These are phyloP conservation scores for Cremastinae sp. DNA, from an alignment of 2,888 invertebrate species.

Conservation along the genomic window DNA sequence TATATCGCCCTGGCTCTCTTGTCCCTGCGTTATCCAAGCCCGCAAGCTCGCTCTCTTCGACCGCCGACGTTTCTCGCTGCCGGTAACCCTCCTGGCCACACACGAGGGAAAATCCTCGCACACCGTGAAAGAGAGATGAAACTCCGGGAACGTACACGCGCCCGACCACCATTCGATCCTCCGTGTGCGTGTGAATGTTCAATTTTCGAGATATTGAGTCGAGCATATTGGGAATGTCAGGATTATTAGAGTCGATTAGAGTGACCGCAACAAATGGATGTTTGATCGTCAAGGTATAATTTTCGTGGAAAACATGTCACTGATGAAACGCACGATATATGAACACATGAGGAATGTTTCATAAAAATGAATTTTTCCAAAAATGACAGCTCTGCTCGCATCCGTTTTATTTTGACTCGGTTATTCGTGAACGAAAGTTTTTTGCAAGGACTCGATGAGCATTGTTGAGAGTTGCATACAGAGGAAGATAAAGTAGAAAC, in stretches of 20 bases:
- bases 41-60: constrained; percentile 42
- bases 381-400: too few species aligned
- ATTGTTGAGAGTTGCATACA: constrained; percentile 25
- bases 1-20: constrained; percentile 78
- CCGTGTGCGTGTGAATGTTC: constrained; percentile 38
- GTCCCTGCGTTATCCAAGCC: constrained; percentile 73
- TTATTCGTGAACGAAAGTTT: too few species aligned
- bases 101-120: constrained; percentile 50
- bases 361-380: too few species aligned
- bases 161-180: background rate
- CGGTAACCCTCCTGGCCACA: constrained; percentile 59
- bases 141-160: constrained; percentile 15
- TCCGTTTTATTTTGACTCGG: too few species aligned
- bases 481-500: constrained; percentile 20
- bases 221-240: constrained; percentile 54
- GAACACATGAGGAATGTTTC: too few species aligned
- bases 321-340: background rate
- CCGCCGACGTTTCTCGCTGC: constrained; percentile 44
- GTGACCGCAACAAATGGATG: constrained; percentile 42
- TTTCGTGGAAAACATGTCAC: background rate
- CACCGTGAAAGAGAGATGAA: constrained; percentile 39
- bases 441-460: constrained; percentile 7
- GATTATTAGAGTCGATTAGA: constrained; percentile 51
- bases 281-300: constrained; percentile 34
- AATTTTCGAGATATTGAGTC: constrained; percentile 54